A percentile compares a stretch with the other conserved stretches of the same genome.
Conservation (phyloP, 2,888 invertebrate genomes). For the Drepanosiphum platanoidis region DNA sequence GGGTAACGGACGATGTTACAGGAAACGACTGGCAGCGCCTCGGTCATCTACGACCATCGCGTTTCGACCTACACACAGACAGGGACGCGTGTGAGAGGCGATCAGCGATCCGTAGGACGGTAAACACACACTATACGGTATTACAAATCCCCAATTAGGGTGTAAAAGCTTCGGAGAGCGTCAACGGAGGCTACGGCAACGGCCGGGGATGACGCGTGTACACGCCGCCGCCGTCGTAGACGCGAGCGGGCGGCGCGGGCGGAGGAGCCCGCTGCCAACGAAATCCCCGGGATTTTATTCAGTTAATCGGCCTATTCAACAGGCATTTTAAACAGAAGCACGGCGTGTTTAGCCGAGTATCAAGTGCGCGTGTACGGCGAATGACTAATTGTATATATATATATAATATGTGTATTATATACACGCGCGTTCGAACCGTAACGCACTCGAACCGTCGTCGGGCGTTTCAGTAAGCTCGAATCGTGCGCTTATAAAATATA, state of each 20-base stretch:
- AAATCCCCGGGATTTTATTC: conserved; percentile 37
- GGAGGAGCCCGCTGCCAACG: not conserved
- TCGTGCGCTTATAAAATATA: not conserved
- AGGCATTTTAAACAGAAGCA: conserved; percentile 33
- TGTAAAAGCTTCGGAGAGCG: conserved; percentile 26
- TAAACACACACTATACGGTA: not conserved
- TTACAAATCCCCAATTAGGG: conserved; percentile 40
- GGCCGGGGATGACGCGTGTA: not conserved
- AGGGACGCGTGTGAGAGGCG: not conserved
- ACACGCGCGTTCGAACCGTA: not conserved
- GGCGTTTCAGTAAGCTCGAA: not conserved
- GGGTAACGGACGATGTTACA: too few relatives aligned
- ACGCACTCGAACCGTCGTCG: not conserved
- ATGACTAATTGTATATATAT: not conserved
- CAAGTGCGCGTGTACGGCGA: not conserved
- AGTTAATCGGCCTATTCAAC: conserved; percentile 56
- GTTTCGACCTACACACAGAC: too few relatives aligned
- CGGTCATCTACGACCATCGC: too few relatives aligned
- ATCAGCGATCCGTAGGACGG: too few relatives aligned
- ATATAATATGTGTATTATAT: not conserved
- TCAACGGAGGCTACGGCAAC: not conserved
- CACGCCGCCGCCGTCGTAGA: not conserved
- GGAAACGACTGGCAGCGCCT: not conserved
- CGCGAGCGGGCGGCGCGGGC: too few relatives aligned
- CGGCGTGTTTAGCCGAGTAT: conserved; percentile 22